A percentile compares a stretch with the other conserved stretches of the same genome.
Evolutionary conservation across 1,140 invertebrate genomes (phyloP).

Genomic region (Glossosoma conforme): DNA sequence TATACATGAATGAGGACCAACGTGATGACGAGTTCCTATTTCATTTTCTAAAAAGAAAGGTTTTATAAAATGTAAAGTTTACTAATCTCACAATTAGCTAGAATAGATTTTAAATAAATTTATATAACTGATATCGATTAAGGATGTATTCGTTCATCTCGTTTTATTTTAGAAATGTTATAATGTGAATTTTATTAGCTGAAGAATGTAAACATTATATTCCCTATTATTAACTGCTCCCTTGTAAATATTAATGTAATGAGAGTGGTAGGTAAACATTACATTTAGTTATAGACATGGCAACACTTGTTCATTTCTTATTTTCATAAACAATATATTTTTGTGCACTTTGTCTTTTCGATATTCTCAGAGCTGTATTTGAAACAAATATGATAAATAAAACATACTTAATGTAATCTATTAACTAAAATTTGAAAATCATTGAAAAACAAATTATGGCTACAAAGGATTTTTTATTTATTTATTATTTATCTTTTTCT

Average conservation of each 20-base stretch:
- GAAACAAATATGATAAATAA: too few species aligned
- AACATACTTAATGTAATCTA: too few species aligned
- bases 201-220: conserved; percentile 25
- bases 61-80: conserved; percentile 21
- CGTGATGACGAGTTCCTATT: conserved; percentile 32
- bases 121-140: conserved; percentile 29
- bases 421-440: too few species aligned
- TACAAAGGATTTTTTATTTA: too few species aligned
- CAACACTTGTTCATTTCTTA: too few species aligned
- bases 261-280: conserved; percentile 12
- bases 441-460: too few species aligned
- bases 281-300: conserved; percentile 1
- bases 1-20: conserved; percentile 33
- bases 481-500: too few species aligned
- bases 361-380: too few species aligned
- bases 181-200: conserved; percentile 26
- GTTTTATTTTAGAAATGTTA: conserved; percentile 29
- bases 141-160: conserved; percentile 21
- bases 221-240: conserved; percentile 1
- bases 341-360: not conserved
- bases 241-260: conserved; percentile 26
- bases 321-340: too few species aligned
- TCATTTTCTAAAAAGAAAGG: conserved; percentile 19
- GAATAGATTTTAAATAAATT: conserved; percentile 28
- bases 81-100: conserved; percentile 24